Conservation (phyloP, 2,888 invertebrate genomes). For the Helobdella robusta region DNA sequence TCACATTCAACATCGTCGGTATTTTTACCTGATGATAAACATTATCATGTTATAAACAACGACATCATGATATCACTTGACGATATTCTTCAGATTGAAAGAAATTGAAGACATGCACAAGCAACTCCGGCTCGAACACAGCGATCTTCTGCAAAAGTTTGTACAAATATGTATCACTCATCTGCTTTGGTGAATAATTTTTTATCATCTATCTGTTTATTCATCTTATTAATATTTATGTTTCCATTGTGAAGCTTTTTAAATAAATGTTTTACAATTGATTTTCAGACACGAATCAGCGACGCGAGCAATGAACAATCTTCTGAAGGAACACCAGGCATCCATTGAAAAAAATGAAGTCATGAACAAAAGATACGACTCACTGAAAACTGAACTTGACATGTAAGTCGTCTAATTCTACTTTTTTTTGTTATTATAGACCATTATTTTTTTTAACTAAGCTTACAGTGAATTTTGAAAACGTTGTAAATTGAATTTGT, state of each 20-base stretch:
- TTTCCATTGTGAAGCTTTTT: background rate
- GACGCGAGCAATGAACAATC: slow-evolving; percentile 37
- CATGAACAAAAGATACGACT: slow-evolving; percentile 44
- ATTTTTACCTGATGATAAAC: no score
- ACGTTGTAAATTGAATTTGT: no score
- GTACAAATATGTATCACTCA: no score
- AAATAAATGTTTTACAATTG: slow-evolving; percentile 8
- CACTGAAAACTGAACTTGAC: slow-evolving; percentile 45
- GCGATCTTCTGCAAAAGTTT: no score
- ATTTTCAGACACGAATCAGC: slow-evolving; percentile 38
- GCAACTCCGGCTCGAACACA: no score
- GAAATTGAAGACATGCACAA: no score
- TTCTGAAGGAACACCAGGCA: slow-evolving; percentile 43
- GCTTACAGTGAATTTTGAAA: slow-evolving; percentile 23
- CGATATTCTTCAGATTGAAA: no score
- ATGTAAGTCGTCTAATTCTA: slow-evolving; percentile 38
- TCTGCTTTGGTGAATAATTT: no score
- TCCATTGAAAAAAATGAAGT: slow-evolving; percentile 45
- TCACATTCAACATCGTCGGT: no score
- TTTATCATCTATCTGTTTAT: no score
- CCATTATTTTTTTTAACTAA: background rate
- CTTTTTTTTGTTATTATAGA: background rate
- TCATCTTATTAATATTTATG: background rate
- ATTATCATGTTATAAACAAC: no score
- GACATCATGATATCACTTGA: no score